These are phyloP conservation scores for Karalla daura DNA, from an alignment of 2,797 vertebrate species.

Conservation along the genomic window DNA sequence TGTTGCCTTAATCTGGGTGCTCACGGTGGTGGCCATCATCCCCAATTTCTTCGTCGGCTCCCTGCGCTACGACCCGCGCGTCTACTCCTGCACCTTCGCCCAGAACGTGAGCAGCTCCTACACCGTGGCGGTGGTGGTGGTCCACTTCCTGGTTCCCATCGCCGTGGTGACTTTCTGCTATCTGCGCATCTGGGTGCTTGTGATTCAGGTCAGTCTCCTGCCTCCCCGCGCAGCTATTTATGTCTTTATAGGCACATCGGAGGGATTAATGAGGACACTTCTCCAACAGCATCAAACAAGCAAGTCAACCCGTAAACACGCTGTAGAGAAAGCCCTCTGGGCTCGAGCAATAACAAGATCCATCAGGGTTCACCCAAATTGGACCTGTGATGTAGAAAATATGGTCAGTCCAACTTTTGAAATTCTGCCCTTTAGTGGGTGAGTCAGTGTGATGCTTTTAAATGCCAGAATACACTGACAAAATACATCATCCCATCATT, in stretches of 20 bases:
- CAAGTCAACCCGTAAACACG: not conserved
- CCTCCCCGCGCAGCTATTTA: not conserved
- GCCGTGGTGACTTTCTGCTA: conserved; percentile 89
- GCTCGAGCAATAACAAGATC: not conserved
- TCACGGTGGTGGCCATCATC: conserved; percentile 85
- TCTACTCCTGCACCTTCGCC: conserved; percentile 89
- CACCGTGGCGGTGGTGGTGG: conserved; percentile 84
- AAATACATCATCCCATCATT: conserved; percentile 8
- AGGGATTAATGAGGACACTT: not conserved
- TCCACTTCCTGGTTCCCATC: conserved; percentile 89
- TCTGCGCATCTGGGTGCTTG: conserved; percentile 87
- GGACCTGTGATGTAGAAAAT: not conserved
- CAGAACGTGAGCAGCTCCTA: conserved; percentile 88
- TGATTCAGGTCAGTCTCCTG: conserved; percentile 79
- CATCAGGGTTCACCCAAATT: not conserved
- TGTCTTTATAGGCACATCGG: not conserved
- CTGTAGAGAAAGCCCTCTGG: not conserved
- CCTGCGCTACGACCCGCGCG: conserved; percentile 85
- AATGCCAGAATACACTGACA: conserved; percentile 23
- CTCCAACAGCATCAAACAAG: too few relatives aligned
- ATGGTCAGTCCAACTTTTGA: not conserved
- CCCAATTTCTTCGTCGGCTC: conserved; percentile 88
- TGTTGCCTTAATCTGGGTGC: conserved; percentile 86
- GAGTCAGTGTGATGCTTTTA: conserved; percentile 19
- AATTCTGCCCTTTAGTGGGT: conserved; percentile 1